Conservation (phyloP, 92 coral and sea anemone genomes). For the Montipora capitata region DNA sequence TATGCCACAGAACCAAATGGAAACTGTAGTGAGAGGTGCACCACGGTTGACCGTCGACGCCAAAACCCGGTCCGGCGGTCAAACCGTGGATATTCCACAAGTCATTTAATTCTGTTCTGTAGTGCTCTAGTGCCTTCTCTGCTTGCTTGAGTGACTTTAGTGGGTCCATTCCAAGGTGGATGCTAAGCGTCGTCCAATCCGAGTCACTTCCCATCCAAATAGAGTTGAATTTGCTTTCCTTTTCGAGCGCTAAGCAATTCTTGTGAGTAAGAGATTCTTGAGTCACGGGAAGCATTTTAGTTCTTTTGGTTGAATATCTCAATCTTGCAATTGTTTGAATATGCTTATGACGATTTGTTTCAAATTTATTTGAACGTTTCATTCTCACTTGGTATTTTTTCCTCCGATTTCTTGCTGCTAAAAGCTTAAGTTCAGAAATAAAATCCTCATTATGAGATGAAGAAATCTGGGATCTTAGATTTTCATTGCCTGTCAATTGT, state of each 20-base stretch:
- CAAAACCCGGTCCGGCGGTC: slow-evolving; percentile 91
- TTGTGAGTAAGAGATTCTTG: slow-evolving; percentile 64
- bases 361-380: not conserved
- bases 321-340: not conserved
- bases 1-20: slow-evolving; percentile 92
- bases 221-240: slow-evolving; percentile 55
- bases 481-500: not conserved
- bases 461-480: not conserved
- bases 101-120: slow-evolving; percentile 83
- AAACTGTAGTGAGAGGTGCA: slow-evolving; percentile 93
- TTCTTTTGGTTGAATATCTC: not conserved
- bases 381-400: not conserved
- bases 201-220: slow-evolving; percentile 93
- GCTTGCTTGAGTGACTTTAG: slow-evolving; percentile 73
- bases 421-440: not conserved
- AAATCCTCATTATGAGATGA: not conserved
- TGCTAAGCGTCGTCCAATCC: slow-evolving; percentile 86
- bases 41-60: slow-evolving; percentile 94
- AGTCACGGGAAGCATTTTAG: slow-evolving; percentile 6
- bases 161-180: slow-evolving; percentile 84
- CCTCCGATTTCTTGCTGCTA: not conserved
- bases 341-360: not conserved
- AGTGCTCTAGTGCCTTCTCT: slow-evolving; percentile 83
- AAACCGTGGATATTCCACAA: slow-evolving; percentile 93
- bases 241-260: slow-evolving; percentile 61